Evolutionary conservation across 1,140 invertebrate genomes (phyloP).

Genomic region (Apis florea): DNA sequence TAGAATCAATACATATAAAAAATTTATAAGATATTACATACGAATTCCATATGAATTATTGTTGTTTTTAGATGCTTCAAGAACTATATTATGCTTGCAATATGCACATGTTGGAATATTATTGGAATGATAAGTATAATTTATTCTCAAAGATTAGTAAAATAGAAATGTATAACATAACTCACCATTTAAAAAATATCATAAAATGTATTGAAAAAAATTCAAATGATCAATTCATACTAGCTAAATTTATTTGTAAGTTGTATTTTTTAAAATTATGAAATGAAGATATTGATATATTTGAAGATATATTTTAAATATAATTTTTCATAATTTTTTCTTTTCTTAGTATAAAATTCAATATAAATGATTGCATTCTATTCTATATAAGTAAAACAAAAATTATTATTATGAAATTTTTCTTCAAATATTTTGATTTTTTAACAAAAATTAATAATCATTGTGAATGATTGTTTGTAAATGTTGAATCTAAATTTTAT

Average conservation of each 20-base stretch:
- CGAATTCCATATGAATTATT: constrained; percentile 7
- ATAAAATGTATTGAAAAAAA: constrained; percentile 45
- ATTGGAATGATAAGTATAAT: constrained; percentile 63
- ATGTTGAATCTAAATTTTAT: not conserved
- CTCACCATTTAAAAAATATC: constrained; percentile 42
- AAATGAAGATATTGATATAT: not conserved
- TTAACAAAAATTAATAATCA: not conserved
- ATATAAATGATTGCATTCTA: not conserved
- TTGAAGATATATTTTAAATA: not conserved
- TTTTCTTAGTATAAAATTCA: not conserved
- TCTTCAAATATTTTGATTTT: not conserved
- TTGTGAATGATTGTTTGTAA: not conserved
- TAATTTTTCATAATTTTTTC: not conserved
- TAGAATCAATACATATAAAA: not conserved
- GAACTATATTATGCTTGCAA: constrained; percentile 46
- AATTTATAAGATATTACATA: constrained; percentile 26
- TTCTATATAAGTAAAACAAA: not conserved
- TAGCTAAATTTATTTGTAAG: constrained; percentile 63
- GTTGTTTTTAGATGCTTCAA: constrained; percentile 65
- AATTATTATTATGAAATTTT: not conserved
- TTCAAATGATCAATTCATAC: constrained; percentile 29
- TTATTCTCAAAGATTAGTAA: constrained; percentile 46
- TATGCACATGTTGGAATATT: constrained; percentile 37
- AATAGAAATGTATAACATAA: constrained; percentile 29
- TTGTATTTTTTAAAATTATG: constrained; percentile 15